phyloP scores from a whole-genome alignment of 2,888 invertebrate genomes.

The Trachelus stipa region DNA sequence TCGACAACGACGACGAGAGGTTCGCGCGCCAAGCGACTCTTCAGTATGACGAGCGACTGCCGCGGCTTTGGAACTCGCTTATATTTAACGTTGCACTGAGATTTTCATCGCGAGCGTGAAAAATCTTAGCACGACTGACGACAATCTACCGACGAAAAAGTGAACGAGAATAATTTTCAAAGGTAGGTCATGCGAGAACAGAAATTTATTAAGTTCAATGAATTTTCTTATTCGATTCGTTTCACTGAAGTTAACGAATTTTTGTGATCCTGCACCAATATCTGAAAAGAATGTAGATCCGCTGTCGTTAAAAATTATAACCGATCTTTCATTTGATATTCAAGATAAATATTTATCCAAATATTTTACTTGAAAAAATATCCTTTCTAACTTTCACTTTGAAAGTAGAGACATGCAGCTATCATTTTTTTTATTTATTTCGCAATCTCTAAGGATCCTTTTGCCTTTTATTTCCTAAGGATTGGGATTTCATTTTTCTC shows the following conservation, averaged over 20 bases:
- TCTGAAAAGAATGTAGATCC: background rate
- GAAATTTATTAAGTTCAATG: background rate
- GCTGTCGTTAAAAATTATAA: background rate
- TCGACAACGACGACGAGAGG: background rate
- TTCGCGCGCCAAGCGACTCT: conserved; percentile 21
- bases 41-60: conserved; percentile 19
- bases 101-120: background rate
- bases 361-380: background rate
- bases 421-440: background rate
- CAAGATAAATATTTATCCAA: background rate
- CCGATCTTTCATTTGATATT: background rate
- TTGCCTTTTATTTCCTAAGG: background rate
- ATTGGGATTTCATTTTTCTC: background rate
- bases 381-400: background rate
- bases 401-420: background rate
- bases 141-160: background rate
- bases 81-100: no score
- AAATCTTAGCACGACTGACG: background rate
- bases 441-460: background rate
- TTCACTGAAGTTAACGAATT: background rate
- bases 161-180: background rate
- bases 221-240: background rate
- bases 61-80: no score
- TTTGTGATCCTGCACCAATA: background rate
- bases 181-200: background rate